These are phyloP conservation scores for Chironomus tepperi DNA, from an alignment of 1,140 invertebrate species.

Conservation along the genomic window DNA sequence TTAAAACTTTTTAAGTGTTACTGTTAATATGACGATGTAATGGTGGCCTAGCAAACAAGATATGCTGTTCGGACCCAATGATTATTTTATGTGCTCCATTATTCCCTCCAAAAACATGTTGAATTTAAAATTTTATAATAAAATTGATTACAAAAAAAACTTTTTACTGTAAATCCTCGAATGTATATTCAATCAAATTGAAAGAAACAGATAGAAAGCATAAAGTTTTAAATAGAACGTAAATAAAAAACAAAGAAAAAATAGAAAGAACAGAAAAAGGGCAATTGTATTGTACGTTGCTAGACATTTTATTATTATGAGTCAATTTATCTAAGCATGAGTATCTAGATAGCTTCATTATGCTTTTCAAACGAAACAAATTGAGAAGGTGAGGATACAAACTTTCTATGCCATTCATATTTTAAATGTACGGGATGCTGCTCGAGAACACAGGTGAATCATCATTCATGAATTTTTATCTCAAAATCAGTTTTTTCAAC, in stretches of 20 bases:
- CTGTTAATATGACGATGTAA: too few relatives aligned
- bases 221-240: background rate
- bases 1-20: too few relatives aligned
- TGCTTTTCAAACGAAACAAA: background rate
- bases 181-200: background rate
- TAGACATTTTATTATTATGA: slow-evolving; percentile 5
- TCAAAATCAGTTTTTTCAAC: too few relatives aligned
- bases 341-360: slow-evolving; percentile 2
- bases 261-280: background rate
- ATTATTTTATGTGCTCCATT: too few relatives aligned
- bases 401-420: background rate
- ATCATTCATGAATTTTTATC: slow-evolving; percentile 1
- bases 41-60: too few relatives aligned
- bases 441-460: background rate
- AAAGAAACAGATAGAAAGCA: background rate
- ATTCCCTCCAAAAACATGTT: background rate
- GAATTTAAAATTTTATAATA: background rate
- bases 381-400: background rate
- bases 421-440: background rate
- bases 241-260: background rate
- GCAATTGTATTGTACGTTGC: background rate
- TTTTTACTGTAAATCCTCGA: background rate
- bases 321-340: background rate
- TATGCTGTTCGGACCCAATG: too few relatives aligned
- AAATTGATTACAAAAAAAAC: background rate